Percentiles rank a stretch among this genome's conserved stretches.
Evolutionary conservation across 2,113 vertebrate species (phyloP).

Genomic region (Oreochromis tanganicae): DNA sequence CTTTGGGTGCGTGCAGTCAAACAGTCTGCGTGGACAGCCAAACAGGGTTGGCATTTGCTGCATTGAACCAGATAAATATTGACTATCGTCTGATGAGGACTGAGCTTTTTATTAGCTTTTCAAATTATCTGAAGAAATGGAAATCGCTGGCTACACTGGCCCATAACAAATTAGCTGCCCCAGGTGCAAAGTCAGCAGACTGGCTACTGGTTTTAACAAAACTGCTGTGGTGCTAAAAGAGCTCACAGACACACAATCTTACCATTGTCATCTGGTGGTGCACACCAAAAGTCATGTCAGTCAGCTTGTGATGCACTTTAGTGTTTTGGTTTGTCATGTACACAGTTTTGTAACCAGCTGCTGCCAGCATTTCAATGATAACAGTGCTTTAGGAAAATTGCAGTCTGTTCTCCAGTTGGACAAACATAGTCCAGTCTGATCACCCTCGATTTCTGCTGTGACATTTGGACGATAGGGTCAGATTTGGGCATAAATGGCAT

Average conservation of each 20-base stretch:
- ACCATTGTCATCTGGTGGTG: neutral
- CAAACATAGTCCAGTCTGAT: fast-evolving
- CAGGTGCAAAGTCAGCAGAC: neutral
- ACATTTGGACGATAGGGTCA: fast-evolving
- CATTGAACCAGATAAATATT: neutral
- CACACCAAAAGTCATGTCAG: neutral
- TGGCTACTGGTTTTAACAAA: neutral
- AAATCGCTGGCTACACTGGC: neutral
- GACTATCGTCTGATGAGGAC: neutral
- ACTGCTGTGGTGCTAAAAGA: neutral
- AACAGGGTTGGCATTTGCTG: neutral
- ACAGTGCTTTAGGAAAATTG: neutral
- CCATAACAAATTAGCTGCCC: neutral
- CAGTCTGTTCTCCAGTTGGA: too few species aligned
- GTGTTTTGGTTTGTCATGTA: neutral
- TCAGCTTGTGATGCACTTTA: neutral
- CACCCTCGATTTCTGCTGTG: neutral
- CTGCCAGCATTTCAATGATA: neutral
- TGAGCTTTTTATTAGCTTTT: neutral
- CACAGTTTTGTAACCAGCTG: neutral
- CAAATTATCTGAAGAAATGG: neutral
- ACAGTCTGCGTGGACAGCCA: neutral
- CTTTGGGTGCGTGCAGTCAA: neutral
- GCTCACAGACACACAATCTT: neutral
- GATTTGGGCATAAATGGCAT: neutral